phyloP scores from a whole-genome alignment of 1,140 invertebrate genomes.

The Drosophila simulans region DNA sequence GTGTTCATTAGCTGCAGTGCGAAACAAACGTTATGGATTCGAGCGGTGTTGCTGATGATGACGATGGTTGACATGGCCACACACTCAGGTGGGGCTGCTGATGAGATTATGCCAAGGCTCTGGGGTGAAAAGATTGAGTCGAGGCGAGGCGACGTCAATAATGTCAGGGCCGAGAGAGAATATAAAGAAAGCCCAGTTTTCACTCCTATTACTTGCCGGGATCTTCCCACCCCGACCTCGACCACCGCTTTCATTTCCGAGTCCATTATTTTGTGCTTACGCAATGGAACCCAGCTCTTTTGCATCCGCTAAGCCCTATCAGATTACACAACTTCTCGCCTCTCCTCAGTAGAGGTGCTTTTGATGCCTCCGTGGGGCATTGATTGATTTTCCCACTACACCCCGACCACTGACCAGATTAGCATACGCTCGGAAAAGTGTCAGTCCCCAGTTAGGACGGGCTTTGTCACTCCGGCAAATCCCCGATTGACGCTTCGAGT shows the following conservation, averaged over 20 bases:
- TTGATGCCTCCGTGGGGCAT: conserved; percentile 41
- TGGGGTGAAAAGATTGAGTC: not conserved
- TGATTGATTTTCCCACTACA: conserved; percentile 59
- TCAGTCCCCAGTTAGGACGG: conserved; percentile 17
- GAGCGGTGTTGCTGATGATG: conserved; percentile 11
- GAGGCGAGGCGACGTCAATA: not conserved
- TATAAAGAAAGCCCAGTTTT: not conserved
- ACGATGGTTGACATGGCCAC: conserved; percentile 27
- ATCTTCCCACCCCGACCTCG: conserved; percentile 13
- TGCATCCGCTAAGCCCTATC: conserved; percentile 50
- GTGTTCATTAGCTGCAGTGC: conserved; percentile 61
- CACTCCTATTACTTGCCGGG: conserved; percentile 4
- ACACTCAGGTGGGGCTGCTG: conserved; percentile 15
- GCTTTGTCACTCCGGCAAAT: conserved; percentile 51
- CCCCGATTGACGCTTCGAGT: conserved; percentile 55
- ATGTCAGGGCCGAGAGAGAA: not conserved
- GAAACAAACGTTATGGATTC: conserved; percentile 49
- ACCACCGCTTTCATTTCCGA: conserved; percentile 43
- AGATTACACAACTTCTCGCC: conserved; percentile 75
- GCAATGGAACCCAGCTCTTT: conserved; percentile 32
- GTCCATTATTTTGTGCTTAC: conserved; percentile 58
- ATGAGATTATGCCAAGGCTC: conserved; percentile 34
- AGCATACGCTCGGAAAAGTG: conserved; percentile 59
- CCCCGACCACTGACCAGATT: conserved; percentile 43
- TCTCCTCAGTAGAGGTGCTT: conserved; percentile 56